Evolutionary conservation across 2,113 vertebrate genomes (phyloP).

Genomic region (Periophthalmus modestus): DNA sequence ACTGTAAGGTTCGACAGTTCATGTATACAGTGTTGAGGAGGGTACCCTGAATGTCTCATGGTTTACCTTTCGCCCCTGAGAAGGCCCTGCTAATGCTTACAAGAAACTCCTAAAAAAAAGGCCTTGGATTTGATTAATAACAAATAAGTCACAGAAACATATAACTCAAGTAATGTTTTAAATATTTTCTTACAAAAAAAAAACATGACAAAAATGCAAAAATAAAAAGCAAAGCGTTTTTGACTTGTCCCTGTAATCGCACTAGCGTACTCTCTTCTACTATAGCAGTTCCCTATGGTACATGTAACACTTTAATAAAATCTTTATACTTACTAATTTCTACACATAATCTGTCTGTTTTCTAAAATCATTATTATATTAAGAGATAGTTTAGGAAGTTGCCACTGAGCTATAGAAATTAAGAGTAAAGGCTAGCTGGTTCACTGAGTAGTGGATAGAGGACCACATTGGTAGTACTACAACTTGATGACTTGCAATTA

Average conservation of each 20-base stretch:
- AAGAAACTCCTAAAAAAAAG: slow-evolving; percentile 54
- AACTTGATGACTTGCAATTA: slow-evolving; percentile 56
- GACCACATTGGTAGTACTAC: slow-evolving; percentile 55
- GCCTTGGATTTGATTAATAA: slow-evolving; percentile 53
- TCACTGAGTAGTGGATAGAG: slow-evolving; percentile 69
- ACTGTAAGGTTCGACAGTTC: slow-evolving; percentile 49
- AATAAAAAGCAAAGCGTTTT: slow-evolving; percentile 49
- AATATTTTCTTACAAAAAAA: slow-evolving; percentile 66
- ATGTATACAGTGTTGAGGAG: slow-evolving; percentile 66
- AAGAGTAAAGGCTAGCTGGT: slow-evolving; percentile 73
- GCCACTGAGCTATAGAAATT: slow-evolving; percentile 61
- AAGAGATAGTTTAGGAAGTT: slow-evolving; percentile 58
- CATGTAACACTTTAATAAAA: slow-evolving; percentile 74
- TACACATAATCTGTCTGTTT: slow-evolving; percentile 67
- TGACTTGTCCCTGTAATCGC: slow-evolving; percentile 35
- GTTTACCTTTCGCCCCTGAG: slow-evolving; percentile 72
- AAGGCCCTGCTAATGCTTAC: slow-evolving; percentile 65
- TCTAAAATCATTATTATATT: slow-evolving; percentile 64
- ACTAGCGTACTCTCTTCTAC: slow-evolving; percentile 63
- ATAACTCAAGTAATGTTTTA: slow-evolving; percentile 48
- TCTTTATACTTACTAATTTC: slow-evolving; percentile 73
- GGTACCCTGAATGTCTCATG: slow-evolving; percentile 70
- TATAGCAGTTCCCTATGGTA: slow-evolving; percentile 66
- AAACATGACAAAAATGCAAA: slow-evolving; percentile 48
- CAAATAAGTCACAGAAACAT: slow-evolving; percentile 41